Conservation (phyloP, 2,888 invertebrate species). For the Brachyptera risi region DNA sequence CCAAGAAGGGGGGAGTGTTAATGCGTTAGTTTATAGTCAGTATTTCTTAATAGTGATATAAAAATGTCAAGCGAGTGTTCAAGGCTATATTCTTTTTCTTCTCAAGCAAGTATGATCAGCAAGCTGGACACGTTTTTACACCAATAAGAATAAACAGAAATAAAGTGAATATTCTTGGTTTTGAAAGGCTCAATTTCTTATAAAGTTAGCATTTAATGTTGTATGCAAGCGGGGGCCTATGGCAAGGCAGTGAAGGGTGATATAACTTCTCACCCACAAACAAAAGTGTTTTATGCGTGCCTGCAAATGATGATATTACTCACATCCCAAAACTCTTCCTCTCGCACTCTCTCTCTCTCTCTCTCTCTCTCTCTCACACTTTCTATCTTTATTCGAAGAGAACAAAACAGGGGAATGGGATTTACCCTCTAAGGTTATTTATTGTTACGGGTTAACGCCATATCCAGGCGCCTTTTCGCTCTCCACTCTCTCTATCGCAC, state of each 20-base stretch:
- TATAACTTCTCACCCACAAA: constrained; percentile 19
- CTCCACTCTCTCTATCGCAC: background rate
- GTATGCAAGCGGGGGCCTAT: background rate
- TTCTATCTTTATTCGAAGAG: constrained; percentile 16
- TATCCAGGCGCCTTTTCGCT: constrained; percentile 27
- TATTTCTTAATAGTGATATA: background rate
- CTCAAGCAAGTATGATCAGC: background rate
- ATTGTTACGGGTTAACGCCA: constrained; percentile 40
- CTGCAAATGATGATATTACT: constrained; percentile 25
- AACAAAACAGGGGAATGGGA: constrained; percentile 21
- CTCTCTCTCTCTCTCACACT: too few species aligned
- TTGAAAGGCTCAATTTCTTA: constrained; percentile 12
- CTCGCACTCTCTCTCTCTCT: too few species aligned
- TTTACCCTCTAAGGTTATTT: constrained; percentile 38
- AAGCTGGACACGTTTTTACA: background rate
- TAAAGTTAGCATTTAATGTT: constrained; percentile 12
- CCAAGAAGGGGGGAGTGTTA: too few species aligned
- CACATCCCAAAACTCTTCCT: constrained; percentile 23
- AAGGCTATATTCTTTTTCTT: background rate
- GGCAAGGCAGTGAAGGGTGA: background rate
- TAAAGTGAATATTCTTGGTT: constrained; percentile 4
- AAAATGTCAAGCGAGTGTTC: background rate
- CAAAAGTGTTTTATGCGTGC: constrained; percentile 22
- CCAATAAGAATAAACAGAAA: constrained; percentile 1
- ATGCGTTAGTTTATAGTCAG: too few species aligned